Base-by-base conservation (phyloP, 30 jellyfish, hydroid and myxozoan genomes). In the Mastigias papua region DNA sequence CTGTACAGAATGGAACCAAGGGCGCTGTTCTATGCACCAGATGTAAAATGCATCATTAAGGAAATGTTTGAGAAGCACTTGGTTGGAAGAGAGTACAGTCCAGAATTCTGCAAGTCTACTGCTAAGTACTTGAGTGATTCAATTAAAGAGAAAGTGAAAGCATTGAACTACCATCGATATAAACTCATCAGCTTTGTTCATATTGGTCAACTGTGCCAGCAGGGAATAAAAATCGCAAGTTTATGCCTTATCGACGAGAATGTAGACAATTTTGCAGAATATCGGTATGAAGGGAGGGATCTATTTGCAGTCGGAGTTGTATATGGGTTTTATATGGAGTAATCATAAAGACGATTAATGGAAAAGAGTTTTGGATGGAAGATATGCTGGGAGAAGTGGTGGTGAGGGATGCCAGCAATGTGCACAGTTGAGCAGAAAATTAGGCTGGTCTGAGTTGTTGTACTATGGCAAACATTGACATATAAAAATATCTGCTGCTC, bases 241-340 rank as follows among this genome's bases (percentile, higher is more conserved):
- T 42, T 86, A 67, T n/a, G 82, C 33, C 84, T 86, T 1, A 74
- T 72, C 22, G 89, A 76, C 66, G 42, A 49, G 23, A 86, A 48
- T 25, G 34, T 65, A 17, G 94, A 86, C 58, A 86, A 61, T 34
- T 73, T 72, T 32, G 94, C 94, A 7, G 89, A 86, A 71, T 48
- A 76, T 57, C 58, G 28, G 10, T 73, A 34, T 2, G 78, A 86
- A 73, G 83, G 84, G 46, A 15, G 75, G 1, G 89, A 62, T 31
- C 34, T 86, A 17, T 74, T 86, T 48, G 94, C 94, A 1, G 84
- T 76, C 13, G 94, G 94, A 2, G 78, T 86, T 62, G 94, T 86
- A 16, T 86, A 86, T 65, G 94, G 94, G 1, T 37, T 86, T 48
- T 86, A 73, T 42, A 74, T 63, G 89, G 94, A 86, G 54, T 86